Conservation (phyloP, 2,113 vertebrate genomes). For the Pelvicachromis taeniatus region DNA sequence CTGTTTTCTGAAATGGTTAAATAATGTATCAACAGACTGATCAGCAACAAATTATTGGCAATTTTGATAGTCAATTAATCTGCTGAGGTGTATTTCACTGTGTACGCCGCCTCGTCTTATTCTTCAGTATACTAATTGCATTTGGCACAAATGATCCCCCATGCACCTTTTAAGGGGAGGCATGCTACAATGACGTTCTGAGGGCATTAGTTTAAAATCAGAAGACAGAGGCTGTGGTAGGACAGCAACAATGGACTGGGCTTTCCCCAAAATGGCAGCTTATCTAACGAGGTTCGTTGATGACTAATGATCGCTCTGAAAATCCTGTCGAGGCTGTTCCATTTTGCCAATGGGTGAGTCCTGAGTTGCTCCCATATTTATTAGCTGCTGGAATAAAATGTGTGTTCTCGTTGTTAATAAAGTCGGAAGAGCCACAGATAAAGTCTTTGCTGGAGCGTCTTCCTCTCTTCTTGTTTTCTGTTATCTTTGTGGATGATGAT, state of each 20-base stretch:
- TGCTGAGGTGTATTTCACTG: not conserved
- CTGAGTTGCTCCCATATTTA: not conserved
- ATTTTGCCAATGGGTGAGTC: not conserved
- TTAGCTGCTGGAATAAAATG: not conserved
- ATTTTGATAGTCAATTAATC: not conserved
- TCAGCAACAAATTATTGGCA: not conserved
- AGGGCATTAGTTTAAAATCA: not conserved
- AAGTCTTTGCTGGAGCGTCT: not conserved
- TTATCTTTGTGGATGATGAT: not conserved
- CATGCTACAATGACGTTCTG: not conserved
- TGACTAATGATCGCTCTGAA: not conserved
- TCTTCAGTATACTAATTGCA: fast-evolving
- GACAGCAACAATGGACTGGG: not conserved
- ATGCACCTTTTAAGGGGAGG: not conserved
- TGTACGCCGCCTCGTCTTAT: not conserved
- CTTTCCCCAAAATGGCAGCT: not conserved
- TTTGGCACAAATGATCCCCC: not conserved
- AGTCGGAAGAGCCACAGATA: not conserved
- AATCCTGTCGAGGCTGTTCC: not conserved
- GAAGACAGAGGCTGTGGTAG: not conserved
- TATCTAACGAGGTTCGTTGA: not conserved
- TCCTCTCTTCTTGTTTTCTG: not conserved
- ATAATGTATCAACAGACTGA: not conserved
- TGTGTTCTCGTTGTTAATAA: not conserved
- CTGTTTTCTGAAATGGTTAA: not conserved